These are phyloP conservation scores for Drosophila jambulina DNA, from an alignment of 1,140 invertebrate species.

Conservation along the genomic window DNA sequence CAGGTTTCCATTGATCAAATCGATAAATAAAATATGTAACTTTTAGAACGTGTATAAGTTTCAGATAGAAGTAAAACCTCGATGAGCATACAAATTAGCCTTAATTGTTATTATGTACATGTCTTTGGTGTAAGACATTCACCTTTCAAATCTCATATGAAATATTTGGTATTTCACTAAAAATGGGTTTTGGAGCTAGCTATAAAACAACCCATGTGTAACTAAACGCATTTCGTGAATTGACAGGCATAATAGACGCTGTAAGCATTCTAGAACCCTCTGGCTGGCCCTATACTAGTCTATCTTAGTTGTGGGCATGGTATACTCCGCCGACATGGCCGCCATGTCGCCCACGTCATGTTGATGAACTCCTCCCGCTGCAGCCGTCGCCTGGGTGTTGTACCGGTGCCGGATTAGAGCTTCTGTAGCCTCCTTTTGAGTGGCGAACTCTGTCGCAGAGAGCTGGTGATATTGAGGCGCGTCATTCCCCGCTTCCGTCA, in stretches of 20 bases:
- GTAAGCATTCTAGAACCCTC: constrained; percentile 14
- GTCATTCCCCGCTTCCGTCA: constrained; percentile 22
- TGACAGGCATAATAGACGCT: constrained; percentile 59
- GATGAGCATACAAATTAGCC: constrained; percentile 73
- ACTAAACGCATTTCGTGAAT: constrained; percentile 44
- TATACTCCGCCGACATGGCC: constrained; percentile 61
- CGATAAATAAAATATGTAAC: constrained; percentile 17
- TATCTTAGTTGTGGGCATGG: constrained; percentile 81
- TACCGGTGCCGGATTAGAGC: constrained; percentile 41
- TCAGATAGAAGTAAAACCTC: constrained; percentile 73
- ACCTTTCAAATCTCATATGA: constrained; percentile 16
- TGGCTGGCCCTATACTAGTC: constrained; percentile 75
- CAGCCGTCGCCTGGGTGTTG: constrained; percentile 22
- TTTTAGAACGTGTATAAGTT: constrained; percentile 44
- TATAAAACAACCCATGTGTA: constrained; percentile 16
- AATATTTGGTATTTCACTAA: constrained; percentile 17
- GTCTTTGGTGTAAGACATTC: constrained; percentile 13
- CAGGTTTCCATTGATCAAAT: constrained; percentile 56
- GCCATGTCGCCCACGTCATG: constrained; percentile 21
- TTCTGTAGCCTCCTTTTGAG: constrained; percentile 40
- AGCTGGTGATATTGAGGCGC: constrained; percentile 54
- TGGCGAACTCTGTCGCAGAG: constrained; percentile 39
- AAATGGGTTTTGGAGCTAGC: constrained; percentile 34
- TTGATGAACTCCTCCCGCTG: constrained; percentile 18
- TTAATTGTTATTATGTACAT: constrained; percentile 75